A percentile compares a stretch with the other conserved stretches of the same genome.
phyloP scores from a whole-genome alignment of 1,140 invertebrate genomes.

The Anadara kagoshimensis region DNA sequence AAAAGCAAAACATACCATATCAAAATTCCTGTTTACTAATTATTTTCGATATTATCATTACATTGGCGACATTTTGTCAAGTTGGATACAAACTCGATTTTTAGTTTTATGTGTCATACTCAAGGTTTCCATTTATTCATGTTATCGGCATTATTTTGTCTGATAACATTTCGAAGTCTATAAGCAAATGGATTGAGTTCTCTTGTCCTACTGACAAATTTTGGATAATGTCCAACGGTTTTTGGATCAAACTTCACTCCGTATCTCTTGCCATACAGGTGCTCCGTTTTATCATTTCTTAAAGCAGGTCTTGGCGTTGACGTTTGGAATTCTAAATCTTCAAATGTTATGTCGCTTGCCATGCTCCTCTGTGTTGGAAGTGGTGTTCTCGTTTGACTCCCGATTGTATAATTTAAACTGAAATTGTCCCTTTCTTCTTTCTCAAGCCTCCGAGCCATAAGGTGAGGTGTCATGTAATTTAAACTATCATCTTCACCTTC shows the following conservation, averaged over 20 bases:
- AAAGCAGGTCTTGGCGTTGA: conserved; percentile 1
- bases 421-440: background rate
- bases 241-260: conserved; percentile 5
- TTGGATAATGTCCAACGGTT: conserved; percentile 11
- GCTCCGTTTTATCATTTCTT: background rate
- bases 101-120: too few species aligned
- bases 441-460: conserved; percentile 10
- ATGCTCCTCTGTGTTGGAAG: conserved; percentile 12
- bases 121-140: background rate
- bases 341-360: conserved; percentile 6
- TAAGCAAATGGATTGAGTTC: conserved; percentile 37
- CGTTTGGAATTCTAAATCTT: conserved; percentile 22
- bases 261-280: background rate
- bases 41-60: too few species aligned
- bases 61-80: too few species aligned
- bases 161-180: conserved; percentile 19
- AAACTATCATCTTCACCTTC: background rate
- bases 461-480: conserved; percentile 14
- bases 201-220: conserved; percentile 13
- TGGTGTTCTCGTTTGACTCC: background rate
- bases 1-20: too few species aligned
- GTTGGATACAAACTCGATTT: too few species aligned
- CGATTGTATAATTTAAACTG: too few species aligned
- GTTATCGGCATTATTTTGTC: conserved; percentile 27
- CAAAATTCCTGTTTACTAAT: too few species aligned